Evolutionary conservation across 2,888 invertebrate genomes (phyloP).

Genomic region (Apodemia zela): DNA sequence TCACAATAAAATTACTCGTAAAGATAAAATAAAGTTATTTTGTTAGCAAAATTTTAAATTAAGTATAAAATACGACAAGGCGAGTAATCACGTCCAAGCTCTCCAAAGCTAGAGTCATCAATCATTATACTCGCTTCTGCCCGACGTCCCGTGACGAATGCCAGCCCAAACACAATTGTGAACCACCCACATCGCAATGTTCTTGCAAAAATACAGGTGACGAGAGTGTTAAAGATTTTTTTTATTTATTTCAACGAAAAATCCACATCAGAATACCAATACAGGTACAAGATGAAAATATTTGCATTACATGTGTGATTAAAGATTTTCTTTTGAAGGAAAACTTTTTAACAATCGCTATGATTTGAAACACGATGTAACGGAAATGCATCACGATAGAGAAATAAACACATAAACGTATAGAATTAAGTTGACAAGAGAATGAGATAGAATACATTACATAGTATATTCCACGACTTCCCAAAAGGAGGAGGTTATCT

Average conservation of each 20-base stretch:
- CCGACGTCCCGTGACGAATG: slow-evolving; percentile 74
- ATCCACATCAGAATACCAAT: no score
- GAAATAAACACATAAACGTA: no score
- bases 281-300: no score
- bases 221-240: slow-evolving; percentile 18
- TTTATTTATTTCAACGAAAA: background rate
- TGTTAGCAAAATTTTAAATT: slow-evolving; percentile 5
- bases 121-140: slow-evolving; percentile 48
- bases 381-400: background rate
- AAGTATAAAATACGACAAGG: slow-evolving; percentile 24
- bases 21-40: slow-evolving; percentile 12
- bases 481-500: no score
- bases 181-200: slow-evolving; percentile 62
- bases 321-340: background rate
- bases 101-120: slow-evolving; percentile 51
- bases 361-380: background rate
- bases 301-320: no score
- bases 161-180: slow-evolving; percentile 76
- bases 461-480: no score
- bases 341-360: no score
- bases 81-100: slow-evolving; percentile 27
- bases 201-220: slow-evolving; percentile 40
- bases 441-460: no score
- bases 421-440: no score
- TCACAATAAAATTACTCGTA: background rate